phyloP scores from a whole-genome alignment of 2,797 vertebrate genomes.

The Momotus momota region DNA sequence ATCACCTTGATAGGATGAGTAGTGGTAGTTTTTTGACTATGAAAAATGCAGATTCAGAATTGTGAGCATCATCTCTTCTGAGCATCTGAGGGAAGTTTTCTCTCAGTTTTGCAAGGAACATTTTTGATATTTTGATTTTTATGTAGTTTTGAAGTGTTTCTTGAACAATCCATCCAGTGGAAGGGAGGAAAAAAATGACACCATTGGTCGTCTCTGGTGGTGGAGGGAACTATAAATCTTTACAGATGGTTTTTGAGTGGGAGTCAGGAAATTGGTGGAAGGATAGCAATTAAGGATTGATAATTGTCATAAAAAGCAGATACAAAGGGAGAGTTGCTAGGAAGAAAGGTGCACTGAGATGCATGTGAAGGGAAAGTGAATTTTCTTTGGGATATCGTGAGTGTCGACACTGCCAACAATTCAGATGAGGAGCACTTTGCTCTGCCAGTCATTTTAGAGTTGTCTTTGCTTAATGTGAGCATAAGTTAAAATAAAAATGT shows the following conservation, averaged over 20 bases:
- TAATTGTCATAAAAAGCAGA: not conserved
- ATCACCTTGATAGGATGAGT: not conserved
- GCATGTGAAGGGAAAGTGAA: not conserved
- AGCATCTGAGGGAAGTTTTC: not conserved
- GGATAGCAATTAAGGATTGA: not conserved
- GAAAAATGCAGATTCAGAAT: not conserved
- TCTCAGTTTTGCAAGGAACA: not conserved
- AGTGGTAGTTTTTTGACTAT: not conserved
- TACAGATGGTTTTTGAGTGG: not conserved
- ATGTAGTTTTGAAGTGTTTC: not conserved
- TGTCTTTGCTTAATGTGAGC: not conserved
- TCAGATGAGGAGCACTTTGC: not conserved
- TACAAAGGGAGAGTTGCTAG: not conserved
- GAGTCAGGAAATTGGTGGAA: not conserved
- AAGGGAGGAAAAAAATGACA: rapidly evolving
- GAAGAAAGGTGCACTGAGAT: not conserved
- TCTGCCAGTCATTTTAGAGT: not conserved
- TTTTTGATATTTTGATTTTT: not conserved
- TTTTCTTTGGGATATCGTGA: not conserved
- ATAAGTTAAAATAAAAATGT: not conserved
- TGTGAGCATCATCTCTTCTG: rapidly evolving
- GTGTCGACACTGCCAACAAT: not conserved
- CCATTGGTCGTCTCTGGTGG: not conserved
- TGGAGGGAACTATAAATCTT: not conserved
- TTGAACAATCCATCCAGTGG: not conserved